Base-by-base conservation (phyloP, 2,113 vertebrate species). In the Otus sunia region DNA sequence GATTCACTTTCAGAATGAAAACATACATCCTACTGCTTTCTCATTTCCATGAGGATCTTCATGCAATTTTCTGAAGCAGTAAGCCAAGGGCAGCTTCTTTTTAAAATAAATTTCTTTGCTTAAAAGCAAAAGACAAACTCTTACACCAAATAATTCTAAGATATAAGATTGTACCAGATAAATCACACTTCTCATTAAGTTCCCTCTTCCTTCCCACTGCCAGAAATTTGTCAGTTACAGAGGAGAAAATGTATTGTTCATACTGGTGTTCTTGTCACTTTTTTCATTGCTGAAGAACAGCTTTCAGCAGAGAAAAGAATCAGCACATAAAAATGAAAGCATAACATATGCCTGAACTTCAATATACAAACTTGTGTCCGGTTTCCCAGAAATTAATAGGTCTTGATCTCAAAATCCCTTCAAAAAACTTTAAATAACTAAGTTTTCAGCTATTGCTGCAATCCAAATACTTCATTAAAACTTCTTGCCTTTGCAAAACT, bases 401-500 rank as follows among this genome's bases (percentile, higher is more conserved):
- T 88, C 75, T 73, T 90, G 71, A 91, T 43, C 72, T 74, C 76
- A 73, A 94, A n/a, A 91, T 11, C 32, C 56, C 32, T 58, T 91
- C 39, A 91, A 91, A 94, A 84, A 76, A 13, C n/a, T 59, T 88
- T 43, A 58, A 95, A 81, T 37, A 91, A 23, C 5, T 37, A 79
- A 74, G n/a, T 72, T 43, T 45, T 71, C 56, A 95, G 73, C 68
- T 74, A 36, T 34, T 74, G 7, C 64, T 55, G 15, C 73, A 71
- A 32, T 55, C 15, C 59, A 67, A 78, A 67, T 81, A 59, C 72
- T 84, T 94, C 83, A 96, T 92, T 96, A 95, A 91, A 95, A 89
- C 72, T 92, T 91, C 12, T 59, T 15, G 45, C 55, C 29, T 90
- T 83, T 19, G 1, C 50, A 86, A 81, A 81, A 59, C 76, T 91